Evolutionary conservation across 2,797 vertebrate species (phyloP).

Genomic region (Leucoraja ocellata): DNA sequence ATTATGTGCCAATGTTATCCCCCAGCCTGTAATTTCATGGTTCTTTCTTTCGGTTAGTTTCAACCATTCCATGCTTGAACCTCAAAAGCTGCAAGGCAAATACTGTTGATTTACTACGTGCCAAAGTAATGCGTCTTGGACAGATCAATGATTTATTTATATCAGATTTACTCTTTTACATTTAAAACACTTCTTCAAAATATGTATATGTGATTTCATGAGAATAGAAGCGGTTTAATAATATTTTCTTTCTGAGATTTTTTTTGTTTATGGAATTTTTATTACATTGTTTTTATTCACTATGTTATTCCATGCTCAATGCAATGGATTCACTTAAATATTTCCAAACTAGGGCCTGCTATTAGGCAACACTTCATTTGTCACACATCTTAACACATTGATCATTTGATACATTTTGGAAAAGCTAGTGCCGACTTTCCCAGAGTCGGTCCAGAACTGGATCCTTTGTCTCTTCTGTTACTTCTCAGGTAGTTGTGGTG

Average conservation of each 20-base stretch:
- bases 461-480: neutral
- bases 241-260: neutral
- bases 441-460: neutral
- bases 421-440: neutral
- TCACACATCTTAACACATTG: neutral
- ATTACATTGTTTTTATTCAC: neutral
- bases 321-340: neutral
- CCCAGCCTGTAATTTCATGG: neutral
- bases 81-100: neutral
- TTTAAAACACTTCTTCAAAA: neutral
- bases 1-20: neutral
- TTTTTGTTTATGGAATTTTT: neutral
- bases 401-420: neutral
- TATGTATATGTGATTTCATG: neutral
- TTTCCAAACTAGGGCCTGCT: neutral
- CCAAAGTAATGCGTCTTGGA: neutral
- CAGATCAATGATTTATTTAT: no score
- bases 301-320: neutral
- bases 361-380: neutral
- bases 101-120: neutral
- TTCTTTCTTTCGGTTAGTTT: neutral
- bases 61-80: neutral
- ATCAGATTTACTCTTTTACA: neutral
- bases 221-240: neutral
- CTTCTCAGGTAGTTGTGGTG: neutral